Conservation (phyloP, 2,888 invertebrate species). For the Tenthredo mesomela region DNA sequence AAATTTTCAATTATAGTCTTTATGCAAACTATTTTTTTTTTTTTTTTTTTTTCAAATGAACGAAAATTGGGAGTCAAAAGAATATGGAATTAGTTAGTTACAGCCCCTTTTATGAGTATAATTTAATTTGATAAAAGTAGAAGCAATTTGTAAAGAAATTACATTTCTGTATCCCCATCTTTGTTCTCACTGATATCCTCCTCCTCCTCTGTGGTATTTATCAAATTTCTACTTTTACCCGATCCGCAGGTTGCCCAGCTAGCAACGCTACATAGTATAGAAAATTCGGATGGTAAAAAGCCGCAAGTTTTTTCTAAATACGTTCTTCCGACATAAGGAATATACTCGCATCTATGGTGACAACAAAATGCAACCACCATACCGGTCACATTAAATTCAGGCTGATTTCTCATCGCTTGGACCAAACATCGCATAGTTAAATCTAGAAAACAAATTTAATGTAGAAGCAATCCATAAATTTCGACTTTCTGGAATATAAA, state of each 20-base stretch:
- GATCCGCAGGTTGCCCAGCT: constrained; percentile 95
- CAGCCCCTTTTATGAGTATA: neutral
- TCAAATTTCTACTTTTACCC: constrained; percentile 80
- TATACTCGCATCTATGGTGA: constrained; percentile 91
- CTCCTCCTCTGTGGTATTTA: constrained; percentile 70
- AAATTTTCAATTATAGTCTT: neutral
- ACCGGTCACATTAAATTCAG: constrained; percentile 78
- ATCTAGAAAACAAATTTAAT: constrained; percentile 79
- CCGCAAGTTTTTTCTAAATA: constrained; percentile 80
- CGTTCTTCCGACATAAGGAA: constrained; percentile 84
- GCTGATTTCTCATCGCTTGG: constrained; percentile 73
- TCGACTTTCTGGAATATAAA: neutral
- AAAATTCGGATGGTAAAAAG: constrained; percentile 84
- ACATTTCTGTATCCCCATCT: constrained; percentile 54
- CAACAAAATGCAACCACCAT: constrained; percentile 92
- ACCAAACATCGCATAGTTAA: constrained; percentile 86
- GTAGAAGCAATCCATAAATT: constrained; percentile 29
- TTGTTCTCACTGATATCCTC: constrained; percentile 33
- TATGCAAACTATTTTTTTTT: neutral
- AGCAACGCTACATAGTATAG: constrained; percentile 88
- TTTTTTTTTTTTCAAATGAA: no score
- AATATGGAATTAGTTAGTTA: neutral
- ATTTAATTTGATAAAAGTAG: neutral
- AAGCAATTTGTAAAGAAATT: neutral
- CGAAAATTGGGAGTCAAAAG: neutral